phyloP scores from a whole-genome alignment of 1,140 invertebrate genomes.

The Linepithema humile region DNA sequence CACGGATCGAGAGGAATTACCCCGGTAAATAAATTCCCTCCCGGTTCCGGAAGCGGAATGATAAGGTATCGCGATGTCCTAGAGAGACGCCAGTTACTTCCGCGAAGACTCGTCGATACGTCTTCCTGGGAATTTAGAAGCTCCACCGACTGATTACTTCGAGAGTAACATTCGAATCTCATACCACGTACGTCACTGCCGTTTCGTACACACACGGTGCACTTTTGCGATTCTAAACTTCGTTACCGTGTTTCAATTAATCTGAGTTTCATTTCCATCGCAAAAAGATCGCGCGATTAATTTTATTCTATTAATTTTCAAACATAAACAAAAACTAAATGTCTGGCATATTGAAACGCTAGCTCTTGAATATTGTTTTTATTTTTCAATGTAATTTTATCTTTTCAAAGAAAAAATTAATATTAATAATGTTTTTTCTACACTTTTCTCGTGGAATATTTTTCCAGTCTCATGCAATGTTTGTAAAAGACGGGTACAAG shows the following conservation, averaged over 20 bases:
- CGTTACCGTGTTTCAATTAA: neutral
- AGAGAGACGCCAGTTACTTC: slow-evolving; percentile 33
- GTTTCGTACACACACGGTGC: neutral
- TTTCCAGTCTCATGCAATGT: too few relatives aligned
- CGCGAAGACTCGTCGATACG: slow-evolving; percentile 52
- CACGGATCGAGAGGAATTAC: slow-evolving; percentile 10
- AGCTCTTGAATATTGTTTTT: neutral
- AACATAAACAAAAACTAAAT: too few relatives aligned
- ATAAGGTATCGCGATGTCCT: slow-evolving; percentile 47
- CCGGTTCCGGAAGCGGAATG: slow-evolving; percentile 7
- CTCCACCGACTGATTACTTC: slow-evolving; percentile 6
- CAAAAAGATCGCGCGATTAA: neutral
- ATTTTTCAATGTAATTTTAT: neutral
- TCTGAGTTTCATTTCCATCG: neutral
- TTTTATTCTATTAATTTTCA: too few relatives aligned
- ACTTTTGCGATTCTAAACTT: neutral
- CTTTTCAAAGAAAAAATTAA: neutral
- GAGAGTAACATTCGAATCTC: slow-evolving; percentile 9
- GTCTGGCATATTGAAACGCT: neutral
- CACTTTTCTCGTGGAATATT: too few relatives aligned
- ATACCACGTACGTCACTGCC: slow-evolving; percentile 16
- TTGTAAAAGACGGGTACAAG: neutral
- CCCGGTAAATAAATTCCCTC: slow-evolving; percentile 41
- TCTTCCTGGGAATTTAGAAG: slow-evolving; percentile 15
- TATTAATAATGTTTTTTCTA: neutral